Evolutionary conservation across 2,888 invertebrate genomes (phyloP), one percentile per base, ranked within the genome.

Genomic region (Tromatobia lineatoria): DNA sequence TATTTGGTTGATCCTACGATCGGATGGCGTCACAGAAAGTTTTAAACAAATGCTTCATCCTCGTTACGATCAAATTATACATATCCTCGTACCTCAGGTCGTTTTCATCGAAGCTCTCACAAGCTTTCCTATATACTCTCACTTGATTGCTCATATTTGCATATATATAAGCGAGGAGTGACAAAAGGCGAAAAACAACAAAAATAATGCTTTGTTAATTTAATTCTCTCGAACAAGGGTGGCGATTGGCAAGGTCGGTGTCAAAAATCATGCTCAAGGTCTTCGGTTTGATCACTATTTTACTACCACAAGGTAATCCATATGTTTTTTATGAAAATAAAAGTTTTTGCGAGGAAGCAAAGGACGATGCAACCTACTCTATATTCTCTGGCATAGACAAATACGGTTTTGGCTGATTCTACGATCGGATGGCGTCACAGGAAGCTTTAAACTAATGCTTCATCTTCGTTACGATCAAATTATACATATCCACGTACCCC

Each of bases 381-480:
- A 34, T 34, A n/a, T 64, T 38, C 34, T 3, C 18, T n/a, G 10
- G 15, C 61, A 38, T 18, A 38, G 10, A 10, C 20, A 64, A 64
- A 64, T 64, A 34, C 2, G 42, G 11, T 64, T 64, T 42, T 42
- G 18, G 18, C 20, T 18, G 38, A 64, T 38, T 20, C 38, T 7
- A 38, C 8, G 20, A 0, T 42, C 18, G 34, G 11, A 20, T 18
- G 34, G n/a, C 3, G n/a, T 29, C n/a, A 29, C 29, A 29, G n/a
- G n/a, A 61, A 61, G 59, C 34, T 34, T 38, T 38, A 38, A 18
- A 38, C 18, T 42, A 64, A 64, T 42, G 38, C 64, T 64, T 38
- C 64, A 64, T 64, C 64, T 64, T 64, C 18, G 64, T 64, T 64
- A 64, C 64, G 38, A 64, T 18, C 18, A 10, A 64, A 64, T 64